Evolutionary conservation across 23 tunicate genomes (phyloP), one percentile per base, ranked within the genome.

Genomic region (Halocynthia aurantium): DNA sequence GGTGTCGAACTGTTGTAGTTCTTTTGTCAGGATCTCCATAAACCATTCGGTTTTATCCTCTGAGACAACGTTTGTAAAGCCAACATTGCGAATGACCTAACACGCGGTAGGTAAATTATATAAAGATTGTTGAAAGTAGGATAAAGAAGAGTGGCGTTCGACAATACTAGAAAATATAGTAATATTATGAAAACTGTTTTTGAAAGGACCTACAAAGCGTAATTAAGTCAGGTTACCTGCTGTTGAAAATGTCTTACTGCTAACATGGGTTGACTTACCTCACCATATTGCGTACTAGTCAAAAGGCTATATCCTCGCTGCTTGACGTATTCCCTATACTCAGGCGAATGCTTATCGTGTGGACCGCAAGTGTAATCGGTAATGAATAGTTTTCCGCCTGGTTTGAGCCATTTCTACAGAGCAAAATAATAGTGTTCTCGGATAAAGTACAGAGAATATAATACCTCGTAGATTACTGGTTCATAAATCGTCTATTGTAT

Each of bases 331-430:
- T 40, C 70, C 53, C 61, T 81, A 6, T 75, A 81, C 17, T 81
- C 70, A 15, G 69, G 58, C 8, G 85, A 49, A 44, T 73, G 80
- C 22, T 40, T 22, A 13, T 81, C 70, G 22, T 81, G 62, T 8
- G 80, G 80, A 13, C 70, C 71, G 66, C 85, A 81, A 9, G 50
- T 55, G 67, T 81, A 81, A 61, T 81, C 85, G 50, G 81, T 57
- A 22, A 81, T 81, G 64, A 81, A n/a, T 10, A 81, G 53, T 73
- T 22, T 64, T 8, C 85, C 85, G 2, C 85, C 85, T 0, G 85
- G 85, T 76, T 81, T 81, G 81, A 81, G 66, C 85, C 85, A 81
- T 73, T 73, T 81, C 80, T 72, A 52, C 0, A 5, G 6, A 18
- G 44, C 44, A 31, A 31, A 31, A 4, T 31, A 31, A 31, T 31